Evolutionary conservation across 1,140 invertebrate species (phyloP), one percentile per base, ranked within the genome.

Genomic region (Apis laboriosa): DNA sequence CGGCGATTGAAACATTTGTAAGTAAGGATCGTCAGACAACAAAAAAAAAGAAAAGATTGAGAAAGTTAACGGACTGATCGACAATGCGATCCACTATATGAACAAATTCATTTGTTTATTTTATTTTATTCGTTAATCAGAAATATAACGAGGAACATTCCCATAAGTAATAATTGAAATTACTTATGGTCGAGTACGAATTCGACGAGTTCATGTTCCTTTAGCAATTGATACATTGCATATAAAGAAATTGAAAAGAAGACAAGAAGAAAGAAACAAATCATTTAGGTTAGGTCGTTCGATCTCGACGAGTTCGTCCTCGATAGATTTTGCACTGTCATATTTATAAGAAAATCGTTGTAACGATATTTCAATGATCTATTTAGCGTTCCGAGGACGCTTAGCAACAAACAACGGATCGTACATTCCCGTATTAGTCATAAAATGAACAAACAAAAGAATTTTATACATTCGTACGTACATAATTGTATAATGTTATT

Each of bases 401-500:
- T 84, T 77, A 60, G 67, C 67, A 56, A 68, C 67, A 88, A 90
- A 81, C 77, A 88, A 87, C 86, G 86, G 88, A 89, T 89, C 89
- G 88, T 90, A 89, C 90, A 91, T 90, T 89, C 88, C 85, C 88
- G 85, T 90, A 76, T 92, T 92, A 91, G 90, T 91, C 90, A 84
- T 92, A 92, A 86, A 84, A 77, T 53, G 55, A 81, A 77, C 75
- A 82, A 77, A 76, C 58, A 82, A 82, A 77, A 82, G 80, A 82
- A 90, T 93, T 93, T 93, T 93, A 93, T 93, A 93, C 92, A 93
- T 93, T 93, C 92, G 89, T 93, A 93, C 90, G 86, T 92, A 91
- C 80, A 78, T 90, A 90, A 90, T 90, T 88, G 86, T 90, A 90
- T 89, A 89, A 89, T 83, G 88, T 88, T 89, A 75, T 89, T 87